phyloP scores from a whole-genome alignment of 2,797 vertebrate genomes.

The Amazonetta brasiliensis region DNA sequence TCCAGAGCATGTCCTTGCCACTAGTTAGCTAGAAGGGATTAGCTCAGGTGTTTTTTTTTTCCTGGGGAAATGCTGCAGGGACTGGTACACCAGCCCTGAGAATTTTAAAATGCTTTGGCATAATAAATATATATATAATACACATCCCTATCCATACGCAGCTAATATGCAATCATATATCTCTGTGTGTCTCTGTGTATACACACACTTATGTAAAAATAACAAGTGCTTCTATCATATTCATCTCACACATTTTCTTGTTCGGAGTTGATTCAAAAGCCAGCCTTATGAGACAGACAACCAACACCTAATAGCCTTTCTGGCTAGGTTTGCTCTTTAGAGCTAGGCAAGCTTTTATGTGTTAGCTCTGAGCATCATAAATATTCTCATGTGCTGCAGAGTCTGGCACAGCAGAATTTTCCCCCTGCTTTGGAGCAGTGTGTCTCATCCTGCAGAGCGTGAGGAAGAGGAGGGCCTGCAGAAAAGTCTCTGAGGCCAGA shows the following conservation, averaged over 20 bases:
- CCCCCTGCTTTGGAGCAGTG: neutral
- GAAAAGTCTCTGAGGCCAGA: neutral
- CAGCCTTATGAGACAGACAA: neutral
- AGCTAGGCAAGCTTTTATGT: neutral
- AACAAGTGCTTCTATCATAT: neutral
- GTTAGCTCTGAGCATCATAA: neutral
- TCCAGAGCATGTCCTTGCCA: neutral
- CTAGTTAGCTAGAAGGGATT: constrained; percentile 5
- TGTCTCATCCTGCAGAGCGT: neutral
- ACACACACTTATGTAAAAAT: neutral
- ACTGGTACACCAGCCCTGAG: neutral
- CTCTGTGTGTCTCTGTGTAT: neutral
- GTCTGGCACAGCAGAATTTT: neutral
- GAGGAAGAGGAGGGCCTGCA: neutral
- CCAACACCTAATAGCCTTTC: neutral
- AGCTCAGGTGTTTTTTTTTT: neutral
- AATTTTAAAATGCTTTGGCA: constrained; percentile 9
- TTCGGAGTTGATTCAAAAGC: neutral
- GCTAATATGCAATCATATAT: neutral
- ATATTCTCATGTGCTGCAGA: neutral
- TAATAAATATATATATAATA: neutral
- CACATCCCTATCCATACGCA: neutral
- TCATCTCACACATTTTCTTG: neutral
- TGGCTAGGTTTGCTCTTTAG: neutral
- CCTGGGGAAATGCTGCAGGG: neutral